Evolutionary conservation across 30 jellyfish, hydroid and myxozoan species (phyloP).

Genomic region (Mastigias papua): DNA sequence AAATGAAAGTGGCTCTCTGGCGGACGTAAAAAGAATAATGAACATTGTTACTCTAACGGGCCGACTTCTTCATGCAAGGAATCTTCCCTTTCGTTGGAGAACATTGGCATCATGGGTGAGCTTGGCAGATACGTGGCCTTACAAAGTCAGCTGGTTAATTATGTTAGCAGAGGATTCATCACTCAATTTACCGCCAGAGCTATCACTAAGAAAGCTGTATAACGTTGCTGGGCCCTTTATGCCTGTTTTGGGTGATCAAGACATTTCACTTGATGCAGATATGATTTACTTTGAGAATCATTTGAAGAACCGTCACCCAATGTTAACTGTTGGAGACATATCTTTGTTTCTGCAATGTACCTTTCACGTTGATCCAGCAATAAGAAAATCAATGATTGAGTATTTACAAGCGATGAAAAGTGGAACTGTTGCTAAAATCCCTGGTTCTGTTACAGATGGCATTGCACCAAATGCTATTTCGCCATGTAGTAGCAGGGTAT

Average conservation of each 20-base stretch:
- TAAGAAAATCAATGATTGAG: conserved; percentile 84
- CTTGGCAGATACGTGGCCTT: conserved; percentile 98
- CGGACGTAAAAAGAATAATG: conserved; percentile 93
- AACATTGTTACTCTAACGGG: conserved; percentile 91
- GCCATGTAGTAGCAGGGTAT: conserved; percentile 83
- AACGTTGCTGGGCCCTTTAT: conserved; percentile 81
- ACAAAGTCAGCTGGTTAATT: conserved; percentile 92
- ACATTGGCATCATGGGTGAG: conserved; percentile 96
- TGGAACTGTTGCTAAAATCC: conserved; percentile 71
- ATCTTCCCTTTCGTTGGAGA: conserved; percentile 90
- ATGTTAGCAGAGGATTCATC: conserved; percentile 81
- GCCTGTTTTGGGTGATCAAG: conserved; percentile 88
- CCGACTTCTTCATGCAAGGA: conserved; percentile 82
- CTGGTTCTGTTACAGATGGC: conserved; percentile 68
- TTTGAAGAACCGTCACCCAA: conserved; percentile 81
- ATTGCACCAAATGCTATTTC: conserved; percentile 54
- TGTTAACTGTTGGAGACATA: conserved; percentile 85
- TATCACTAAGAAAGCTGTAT: conserved; percentile 76
- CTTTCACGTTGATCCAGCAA: conserved; percentile 90
- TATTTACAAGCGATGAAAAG: conserved; percentile 81
- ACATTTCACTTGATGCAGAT: conserved; percentile 79
- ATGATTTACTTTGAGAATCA: conserved; percentile 86
- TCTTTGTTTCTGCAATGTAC: conserved; percentile 83
- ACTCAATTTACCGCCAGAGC: conserved; percentile 74
- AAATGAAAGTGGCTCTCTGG: conserved; percentile 86